phyloP scores from a whole-genome alignment of 2,888 invertebrate genomes.

The Thecophora atra region DNA sequence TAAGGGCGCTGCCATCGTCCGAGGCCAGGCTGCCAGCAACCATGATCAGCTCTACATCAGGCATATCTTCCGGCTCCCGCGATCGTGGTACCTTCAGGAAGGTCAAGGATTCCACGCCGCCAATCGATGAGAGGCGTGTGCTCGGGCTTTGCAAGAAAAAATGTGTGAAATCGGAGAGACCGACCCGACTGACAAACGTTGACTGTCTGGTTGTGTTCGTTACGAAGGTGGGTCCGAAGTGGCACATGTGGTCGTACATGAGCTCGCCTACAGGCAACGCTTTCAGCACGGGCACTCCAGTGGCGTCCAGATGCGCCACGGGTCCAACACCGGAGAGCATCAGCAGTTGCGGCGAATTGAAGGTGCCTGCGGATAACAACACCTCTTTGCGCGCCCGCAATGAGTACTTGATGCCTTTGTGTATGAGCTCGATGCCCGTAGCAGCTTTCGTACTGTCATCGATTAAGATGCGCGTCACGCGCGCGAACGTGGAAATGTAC shows the following conservation, averaged over 20 bases:
- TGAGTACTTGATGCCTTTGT: constrained; percentile 65
- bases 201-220: constrained; percentile 60
- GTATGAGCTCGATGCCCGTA: constrained; percentile 73
- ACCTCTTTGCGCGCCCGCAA: constrained; percentile 78
- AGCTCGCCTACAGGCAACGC: constrained; percentile 74
- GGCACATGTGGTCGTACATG: constrained; percentile 68
- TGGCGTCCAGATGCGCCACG: constrained; percentile 65
- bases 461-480: constrained; percentile 74
- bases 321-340: constrained; percentile 82
- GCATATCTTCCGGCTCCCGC: constrained; percentile 62
- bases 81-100: constrained; percentile 71
- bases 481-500: constrained; percentile 71
- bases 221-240: constrained; percentile 63
- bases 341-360: constrained; percentile 86
- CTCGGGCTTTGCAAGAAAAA: constrained; percentile 69
- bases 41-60: constrained; percentile 75
- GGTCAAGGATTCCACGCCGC: constrained; percentile 71
- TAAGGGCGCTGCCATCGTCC: constrained; percentile 69
- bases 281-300: constrained; percentile 70
- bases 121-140: constrained; percentile 70
- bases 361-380: constrained; percentile 82
- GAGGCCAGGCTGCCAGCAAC: constrained; percentile 71
- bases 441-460: constrained; percentile 71
- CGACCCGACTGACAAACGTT: constrained; percentile 38
- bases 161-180: constrained; percentile 57